Evolutionary conservation across 2,113 vertebrate species (phyloP), one percentile per base, ranked within the genome.

Genomic region (Varanus salvator): DNA sequence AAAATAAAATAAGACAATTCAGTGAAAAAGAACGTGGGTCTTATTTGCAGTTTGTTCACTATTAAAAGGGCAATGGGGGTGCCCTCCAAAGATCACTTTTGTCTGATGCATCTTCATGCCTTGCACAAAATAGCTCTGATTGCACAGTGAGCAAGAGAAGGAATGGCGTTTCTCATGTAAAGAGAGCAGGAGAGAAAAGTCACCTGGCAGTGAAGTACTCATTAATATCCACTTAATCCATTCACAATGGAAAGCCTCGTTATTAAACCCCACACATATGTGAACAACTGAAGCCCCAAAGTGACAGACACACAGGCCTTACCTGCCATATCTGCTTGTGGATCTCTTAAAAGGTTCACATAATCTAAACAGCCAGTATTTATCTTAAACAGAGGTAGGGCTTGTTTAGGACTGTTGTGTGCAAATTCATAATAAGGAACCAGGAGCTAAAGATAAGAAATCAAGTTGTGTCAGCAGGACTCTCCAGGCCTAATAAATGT

Each of bases 401-500:
- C 34, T 34, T 80, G 2, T 60, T 69, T 54, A 60, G 23, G 8
- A 38, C 34, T 6, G 23, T 82, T 60, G 68, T 88, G 82, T 82
- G 27, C 34, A 83, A 69, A 85, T 85, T 48, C 68, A 31, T 81
- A 68, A 69, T 29, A 76, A 48, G 15, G 38, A 68, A 84, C 57
- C 19, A 68, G 71, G 34, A 76, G 34, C 54, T 52, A 25, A 74
- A 89, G 44, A 89, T 14, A 74, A 85, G n/a, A 25, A 85, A 38
- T 78, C 48, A 29, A 3, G 31, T 52, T 54, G 69, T 1, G 27
- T 31, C 25, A 84, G 82, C 17, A 21, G 31, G 31, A 50, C 21
- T 5, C 54, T 23, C 31, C 74, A 85, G 74, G 64, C 60, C 34
- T 71, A 89, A 90, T 74, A 75, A 90, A 85, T 21, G 11, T 85